A percentile compares a stretch with the other conserved stretches of the same genome.
Evolutionary conservation across 2,888 invertebrate species (phyloP).

Genomic region (Ectemnius continuus): DNA sequence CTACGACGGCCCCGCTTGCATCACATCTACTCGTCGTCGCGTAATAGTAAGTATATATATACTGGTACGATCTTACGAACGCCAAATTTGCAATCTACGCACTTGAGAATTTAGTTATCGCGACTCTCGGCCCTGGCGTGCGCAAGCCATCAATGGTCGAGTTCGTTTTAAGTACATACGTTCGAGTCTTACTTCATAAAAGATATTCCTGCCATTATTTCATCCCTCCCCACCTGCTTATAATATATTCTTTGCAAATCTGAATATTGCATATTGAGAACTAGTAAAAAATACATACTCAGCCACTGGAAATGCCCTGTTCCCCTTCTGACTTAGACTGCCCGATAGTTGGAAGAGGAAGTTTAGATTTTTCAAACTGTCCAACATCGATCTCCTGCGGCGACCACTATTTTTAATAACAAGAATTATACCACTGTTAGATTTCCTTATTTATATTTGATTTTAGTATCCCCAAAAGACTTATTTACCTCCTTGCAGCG

Average conservation of each 20-base stretch:
- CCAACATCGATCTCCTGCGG: conserved; percentile 28
- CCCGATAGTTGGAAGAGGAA: conserved; percentile 27
- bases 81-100: conserved; percentile 38
- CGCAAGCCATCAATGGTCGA: not conserved
- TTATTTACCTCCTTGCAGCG: conserved; percentile 32
- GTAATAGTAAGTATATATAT: conserved; percentile 9
- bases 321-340: conserved; percentile 26
- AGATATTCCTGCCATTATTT: too few relatives aligned
- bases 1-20: conserved; percentile 43
- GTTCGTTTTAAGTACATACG: not conserved
- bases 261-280: not conserved
- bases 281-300: conserved; percentile 31
- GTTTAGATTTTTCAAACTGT: conserved; percentile 25
- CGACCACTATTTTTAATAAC: conserved; percentile 32
- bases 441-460: conserved; percentile 3
- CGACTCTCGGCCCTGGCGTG: not conserved
- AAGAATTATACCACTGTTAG: not conserved
- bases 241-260: not conserved
- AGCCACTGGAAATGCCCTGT: conserved; percentile 36
- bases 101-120: conserved; percentile 34
- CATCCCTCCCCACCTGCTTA: not conserved
- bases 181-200: too few relatives aligned
- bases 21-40: conserved; percentile 33
- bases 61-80: conserved; percentile 23
- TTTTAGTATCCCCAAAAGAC: not conserved